Base-by-base conservation (phyloP, 2,113 vertebrate genomes). In the Lontra canadensis region DNA sequence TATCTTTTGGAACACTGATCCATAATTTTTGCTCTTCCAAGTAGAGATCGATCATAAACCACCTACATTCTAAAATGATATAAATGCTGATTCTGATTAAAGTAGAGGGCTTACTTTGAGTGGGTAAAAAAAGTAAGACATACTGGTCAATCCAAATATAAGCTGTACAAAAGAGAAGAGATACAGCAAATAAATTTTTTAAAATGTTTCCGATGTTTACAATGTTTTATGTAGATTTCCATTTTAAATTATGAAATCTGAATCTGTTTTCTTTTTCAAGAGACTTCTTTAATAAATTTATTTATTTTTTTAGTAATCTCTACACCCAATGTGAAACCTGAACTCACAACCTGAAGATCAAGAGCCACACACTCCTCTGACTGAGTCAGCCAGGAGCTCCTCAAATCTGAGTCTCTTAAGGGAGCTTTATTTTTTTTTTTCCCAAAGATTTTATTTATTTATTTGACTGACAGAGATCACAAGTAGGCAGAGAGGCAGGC, bases 181-280 rank as follows among this genome's bases (percentile, higher is more conserved):
- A 93, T 88, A 52, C 26, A 94, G 23, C 34, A 79, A 93, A 26
- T 29, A 90, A 29, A 57, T 63, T 71, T 95, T 59, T 11, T 2
- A 59, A 65, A 65, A 57, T 39, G 12, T 78, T 95, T 90, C 86
- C 17, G 6, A 83, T 82, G 29, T 84, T 95, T 94, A 84, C 73
- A 89, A 34, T 97, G 17, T 92, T 94, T 91, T 69, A 65, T 71
- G 67, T 95, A 82, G 23, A 31, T 86, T 89, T 57, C 20, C 36
- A 83, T 84, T 89, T 96, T 94, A 59, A 95, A 52, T 84, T 13
- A 87, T 83, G 31, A 80, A 89, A 80, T 92, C 55, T 88, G 83
- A 49, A 65, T 69, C 65, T n/a, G 15, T 67, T 67, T 34, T 67
- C 31, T n/a, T 36, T 69, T 69, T 69, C 20, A 36, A 69, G 67